Percentiles rank a stretch among this genome's conserved stretches.
Evolutionary conservation across 2,797 vertebrate genomes (phyloP).

Genomic region (Dendrocincla tyrannina): DNA sequence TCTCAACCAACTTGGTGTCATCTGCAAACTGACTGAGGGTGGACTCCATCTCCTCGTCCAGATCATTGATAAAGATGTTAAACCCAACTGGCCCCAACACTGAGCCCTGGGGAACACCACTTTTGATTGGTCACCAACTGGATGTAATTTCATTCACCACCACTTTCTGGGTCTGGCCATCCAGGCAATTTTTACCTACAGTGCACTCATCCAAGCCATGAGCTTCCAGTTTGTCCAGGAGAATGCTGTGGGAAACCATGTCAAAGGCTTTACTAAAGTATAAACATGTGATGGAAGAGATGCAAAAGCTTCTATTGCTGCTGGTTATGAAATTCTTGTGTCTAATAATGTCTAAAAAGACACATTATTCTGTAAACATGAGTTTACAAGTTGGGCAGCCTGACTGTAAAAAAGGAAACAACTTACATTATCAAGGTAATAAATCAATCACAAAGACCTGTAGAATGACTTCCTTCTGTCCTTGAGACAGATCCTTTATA

Average conservation of each 20-base stretch:
- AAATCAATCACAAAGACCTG: background rate
- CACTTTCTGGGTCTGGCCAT: fast-evolving
- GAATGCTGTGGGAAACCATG: background rate
- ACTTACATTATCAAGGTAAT: background rate
- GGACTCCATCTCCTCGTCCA: background rate
- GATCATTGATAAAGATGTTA: background rate
- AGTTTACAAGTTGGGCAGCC: background rate
- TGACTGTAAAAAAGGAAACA: background rate
- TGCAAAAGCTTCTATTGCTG: background rate
- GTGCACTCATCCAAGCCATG: fast-evolving
- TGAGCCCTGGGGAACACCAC: background rate
- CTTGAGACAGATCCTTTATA: background rate
- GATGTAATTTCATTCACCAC: background rate
- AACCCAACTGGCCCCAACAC: background rate
- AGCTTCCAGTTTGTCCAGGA: background rate
- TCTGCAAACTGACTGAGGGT: background rate
- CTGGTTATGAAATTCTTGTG: background rate
- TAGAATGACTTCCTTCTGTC: background rate
- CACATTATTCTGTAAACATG: background rate
- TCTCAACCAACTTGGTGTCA: fast-evolving
- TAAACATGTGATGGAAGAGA: background rate
- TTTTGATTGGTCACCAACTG: fast-evolving
- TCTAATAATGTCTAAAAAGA: background rate
- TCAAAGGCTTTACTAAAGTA: background rate
- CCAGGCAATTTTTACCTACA: background rate